Percentiles rank a stretch among this genome's conserved stretches.
phyloP scores from a whole-genome alignment of 2,888 invertebrate species.

The Rhagophthalmus giganteus region DNA sequence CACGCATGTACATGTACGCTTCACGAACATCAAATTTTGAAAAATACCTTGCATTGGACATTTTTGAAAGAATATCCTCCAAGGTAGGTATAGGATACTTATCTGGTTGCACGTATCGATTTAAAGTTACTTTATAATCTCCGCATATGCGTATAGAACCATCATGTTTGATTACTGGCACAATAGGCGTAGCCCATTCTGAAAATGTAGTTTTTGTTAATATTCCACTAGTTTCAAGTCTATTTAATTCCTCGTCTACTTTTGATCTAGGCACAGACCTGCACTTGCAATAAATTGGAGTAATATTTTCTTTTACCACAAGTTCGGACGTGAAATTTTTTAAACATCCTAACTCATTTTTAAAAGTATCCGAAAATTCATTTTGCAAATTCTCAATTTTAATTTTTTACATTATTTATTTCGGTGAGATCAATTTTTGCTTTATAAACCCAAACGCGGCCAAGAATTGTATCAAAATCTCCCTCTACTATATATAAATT shows the following conservation, averaged over 20 bases:
- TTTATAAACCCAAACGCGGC: conserved; percentile 3
- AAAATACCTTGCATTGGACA: conserved; percentile 36
- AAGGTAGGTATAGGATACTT: conserved; percentile 34
- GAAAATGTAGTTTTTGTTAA: neutral
- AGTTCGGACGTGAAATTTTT: neutral
- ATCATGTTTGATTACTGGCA: conserved; percentile 1
- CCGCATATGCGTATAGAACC: conserved; percentile 5
- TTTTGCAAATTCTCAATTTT: neutral
- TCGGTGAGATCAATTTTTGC: neutral
- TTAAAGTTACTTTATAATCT: conserved; percentile 17
- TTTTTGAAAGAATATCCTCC: conserved; percentile 31
- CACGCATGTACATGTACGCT: conserved; percentile 47
- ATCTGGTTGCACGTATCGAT: too few species aligned
- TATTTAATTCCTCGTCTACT: conserved; percentile 2
- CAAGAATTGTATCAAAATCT: neutral
- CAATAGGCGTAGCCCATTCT: conserved; percentile 9
- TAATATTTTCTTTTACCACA: conserved; percentile 1
- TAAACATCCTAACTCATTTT: neutral
- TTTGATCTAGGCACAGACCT: neutral
- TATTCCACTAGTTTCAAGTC: neutral
- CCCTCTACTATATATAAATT: conserved; percentile 4
- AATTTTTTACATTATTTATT: neutral
- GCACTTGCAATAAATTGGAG: neutral
- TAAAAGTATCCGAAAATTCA: neutral
- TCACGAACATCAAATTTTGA: conserved; percentile 39